These are phyloP conservation scores for Clepsis dumicolana DNA, from an alignment of 2,888 invertebrate species.

Conservation along the genomic window DNA sequence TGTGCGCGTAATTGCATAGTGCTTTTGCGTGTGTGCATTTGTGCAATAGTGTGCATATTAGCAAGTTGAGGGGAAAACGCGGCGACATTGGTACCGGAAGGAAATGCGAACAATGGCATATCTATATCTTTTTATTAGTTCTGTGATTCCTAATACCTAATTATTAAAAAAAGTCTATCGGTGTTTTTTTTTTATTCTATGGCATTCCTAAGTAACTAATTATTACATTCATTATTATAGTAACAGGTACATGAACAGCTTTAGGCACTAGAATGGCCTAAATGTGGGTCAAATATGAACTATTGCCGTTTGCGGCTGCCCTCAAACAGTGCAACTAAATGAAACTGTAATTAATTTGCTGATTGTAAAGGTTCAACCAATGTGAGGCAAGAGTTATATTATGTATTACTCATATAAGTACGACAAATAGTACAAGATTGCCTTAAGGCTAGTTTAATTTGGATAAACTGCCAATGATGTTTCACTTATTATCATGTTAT, in stretches of 20 bases:
- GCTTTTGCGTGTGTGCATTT: no score
- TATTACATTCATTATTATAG: no score
- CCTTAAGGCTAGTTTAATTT: neutral
- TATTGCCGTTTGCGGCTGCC: slow-evolving; percentile 1
- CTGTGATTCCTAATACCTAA: no score
- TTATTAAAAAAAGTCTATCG: no score
- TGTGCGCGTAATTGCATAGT: no score
- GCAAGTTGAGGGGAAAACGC: no score
- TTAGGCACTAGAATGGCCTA: neutral
- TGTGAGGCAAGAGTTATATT: neutral
- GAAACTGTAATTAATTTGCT: slow-evolving; percentile 35
- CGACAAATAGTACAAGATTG: neutral
- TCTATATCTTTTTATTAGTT: no score
- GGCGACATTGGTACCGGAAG: no score
- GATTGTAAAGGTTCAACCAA: neutral
- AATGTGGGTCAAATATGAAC: slow-evolving; percentile 15
- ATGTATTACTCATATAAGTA: neutral
- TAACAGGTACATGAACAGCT: neutral
- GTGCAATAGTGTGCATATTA: no score
- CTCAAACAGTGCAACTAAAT: slow-evolving; percentile 20
- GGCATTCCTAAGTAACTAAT: neutral
- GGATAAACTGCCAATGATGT: no score
- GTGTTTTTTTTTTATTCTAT: neutral
- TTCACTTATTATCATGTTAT: no score
- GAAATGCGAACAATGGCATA: no score